These are phyloP conservation scores for Euborellia annulipes DNA, from an alignment of 1,140 invertebrate genomes.

Conservation along the genomic window DNA sequence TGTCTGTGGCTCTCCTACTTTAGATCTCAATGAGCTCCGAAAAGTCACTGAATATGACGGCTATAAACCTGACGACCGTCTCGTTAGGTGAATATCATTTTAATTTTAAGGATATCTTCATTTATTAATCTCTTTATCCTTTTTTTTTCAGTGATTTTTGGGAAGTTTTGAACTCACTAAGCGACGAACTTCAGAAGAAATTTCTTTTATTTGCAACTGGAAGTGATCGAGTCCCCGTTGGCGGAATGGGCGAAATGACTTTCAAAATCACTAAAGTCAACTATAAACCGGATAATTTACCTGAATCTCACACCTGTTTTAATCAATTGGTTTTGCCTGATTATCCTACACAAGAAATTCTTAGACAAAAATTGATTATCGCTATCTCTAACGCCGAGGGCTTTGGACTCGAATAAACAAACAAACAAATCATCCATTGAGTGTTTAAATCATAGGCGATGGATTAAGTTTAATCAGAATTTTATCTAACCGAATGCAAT, in stretches of 20 bases:
- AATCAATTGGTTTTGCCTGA: conserved; percentile 47
- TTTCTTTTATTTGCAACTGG: conserved; percentile 48
- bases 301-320: conserved; percentile 51
- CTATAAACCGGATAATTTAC: conserved; percentile 26
- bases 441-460: no score
- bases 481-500: no score
- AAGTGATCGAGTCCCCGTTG: conserved; percentile 47
- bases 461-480: no score
- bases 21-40: conserved; percentile 41
- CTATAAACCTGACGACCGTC: conserved; percentile 33
- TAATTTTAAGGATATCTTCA: background rate
- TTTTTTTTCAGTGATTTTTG: conserved; percentile 40
- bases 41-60: conserved; percentile 52
- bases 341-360: conserved; percentile 35
- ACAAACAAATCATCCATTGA: background rate
- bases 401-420: conserved; percentile 39
- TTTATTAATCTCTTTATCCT: conserved; percentile 2
- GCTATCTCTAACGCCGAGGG: conserved; percentile 53
- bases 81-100: background rate
- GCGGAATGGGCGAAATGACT: conserved; percentile 47
- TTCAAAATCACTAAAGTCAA: conserved; percentile 39
- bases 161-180: conserved; percentile 37
- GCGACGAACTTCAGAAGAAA: conserved; percentile 39
- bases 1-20: conserved; percentile 44
- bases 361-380: conserved; percentile 42